phyloP scores from a whole-genome alignment of 1,140 invertebrate species.

The Hypothenemus hampei region DNA sequence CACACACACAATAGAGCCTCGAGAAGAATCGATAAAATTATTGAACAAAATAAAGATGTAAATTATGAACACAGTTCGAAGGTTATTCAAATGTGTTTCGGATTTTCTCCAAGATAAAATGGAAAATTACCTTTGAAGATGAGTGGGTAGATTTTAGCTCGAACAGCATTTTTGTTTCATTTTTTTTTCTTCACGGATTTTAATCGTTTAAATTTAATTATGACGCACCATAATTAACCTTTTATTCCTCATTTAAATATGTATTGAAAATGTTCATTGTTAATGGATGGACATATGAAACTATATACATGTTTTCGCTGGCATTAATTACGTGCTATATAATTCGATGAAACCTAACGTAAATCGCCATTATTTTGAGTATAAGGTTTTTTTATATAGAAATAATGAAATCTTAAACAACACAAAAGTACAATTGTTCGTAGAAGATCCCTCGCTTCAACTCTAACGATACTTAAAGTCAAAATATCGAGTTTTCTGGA shows the following conservation, averaged over 20 bases:
- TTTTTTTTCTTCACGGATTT: background rate
- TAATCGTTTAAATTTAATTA: background rate
- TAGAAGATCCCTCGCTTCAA: too few relatives aligned
- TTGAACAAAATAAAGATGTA: background rate
- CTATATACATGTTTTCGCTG: conserved; percentile 1
- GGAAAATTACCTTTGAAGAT: background rate
- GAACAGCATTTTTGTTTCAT: background rate
- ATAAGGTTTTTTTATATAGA: too few relatives aligned
- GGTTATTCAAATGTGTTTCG: background rate
- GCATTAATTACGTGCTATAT: conserved; percentile 11
- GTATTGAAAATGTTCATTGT: conserved; percentile 14
- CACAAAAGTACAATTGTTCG: too few relatives aligned
- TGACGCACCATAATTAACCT: background rate
- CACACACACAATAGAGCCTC: too few relatives aligned
- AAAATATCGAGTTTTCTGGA: too few relatives aligned
- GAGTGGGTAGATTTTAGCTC: background rate
- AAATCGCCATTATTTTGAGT: too few relatives aligned
- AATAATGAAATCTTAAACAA: too few relatives aligned
- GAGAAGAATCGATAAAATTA: background rate
- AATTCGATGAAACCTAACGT: too few relatives aligned
- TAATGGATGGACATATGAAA: conserved; percentile 11
- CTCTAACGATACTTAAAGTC: too few relatives aligned
- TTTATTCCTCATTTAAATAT: background rate
- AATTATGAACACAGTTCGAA: background rate
- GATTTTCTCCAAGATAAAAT: background rate